Base-by-base conservation (phyloP, 2,797 vertebrate species). In the Pogoniulus pusillus region DNA sequence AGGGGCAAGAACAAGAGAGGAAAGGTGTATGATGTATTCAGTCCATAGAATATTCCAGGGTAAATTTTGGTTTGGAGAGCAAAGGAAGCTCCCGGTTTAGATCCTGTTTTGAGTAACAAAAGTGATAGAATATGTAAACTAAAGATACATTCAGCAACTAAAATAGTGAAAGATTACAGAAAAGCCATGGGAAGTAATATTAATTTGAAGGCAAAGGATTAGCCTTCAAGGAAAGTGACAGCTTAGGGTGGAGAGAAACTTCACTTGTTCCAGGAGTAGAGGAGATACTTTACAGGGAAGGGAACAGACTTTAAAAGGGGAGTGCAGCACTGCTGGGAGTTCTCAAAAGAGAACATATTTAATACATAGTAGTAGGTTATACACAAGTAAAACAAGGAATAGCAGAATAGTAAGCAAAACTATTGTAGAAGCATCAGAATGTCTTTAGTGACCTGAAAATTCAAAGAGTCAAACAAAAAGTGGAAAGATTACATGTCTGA, bases 391-490 rank as follows among this genome's bases (percentile, higher is more conserved):
- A 78, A 23, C 29, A 85, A 82, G 7, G 39, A 85, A 90, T 13
- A 10, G 29, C 9, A 87, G 54, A 94, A 77, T 24, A 74, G 41
- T 65, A 78, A 83, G 55, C 78, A 93, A 78, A 93, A 78, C 59
- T 91, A 68, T 73, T 85, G 59, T 73, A 63, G 27, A 89, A 22
- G n/a, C 37, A 92, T 57, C 70, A 62, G 53, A 89, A 94, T 85
- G 92, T 95, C 73, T 92, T 77, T 82, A 83, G 70, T 91, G 82
- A 87, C 87, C 63, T 78, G 73, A 92, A 95, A 89, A 92, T 75
- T 89, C 32, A 83, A 75, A 89, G 86, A 94, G 65, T 41, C 43
- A 78, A 85, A 87, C 18, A 81, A 91, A 89, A 87, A 68, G 12
- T 63, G 7, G 55, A 85, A 92, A 93, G 65, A 94, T 91, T 92